phyloP scores from a whole-genome alignment of 2,888 invertebrate species.

The Eilema caniola region DNA sequence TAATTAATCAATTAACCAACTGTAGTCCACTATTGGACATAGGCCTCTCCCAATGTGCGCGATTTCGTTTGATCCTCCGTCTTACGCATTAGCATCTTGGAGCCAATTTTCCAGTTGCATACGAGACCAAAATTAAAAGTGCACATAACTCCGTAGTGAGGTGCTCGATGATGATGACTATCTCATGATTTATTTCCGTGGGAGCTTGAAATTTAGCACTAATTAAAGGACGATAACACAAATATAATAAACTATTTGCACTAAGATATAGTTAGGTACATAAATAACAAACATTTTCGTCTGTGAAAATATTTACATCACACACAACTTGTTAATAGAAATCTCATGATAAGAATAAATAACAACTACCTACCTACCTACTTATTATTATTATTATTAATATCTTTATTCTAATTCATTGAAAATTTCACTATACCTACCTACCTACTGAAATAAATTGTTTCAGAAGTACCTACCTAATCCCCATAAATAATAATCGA shows the following conservation, averaged over 20 bases:
- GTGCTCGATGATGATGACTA: too few relatives aligned
- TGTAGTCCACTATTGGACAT: too few relatives aligned
- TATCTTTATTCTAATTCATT: background rate
- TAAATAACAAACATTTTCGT: conserved; percentile 8
- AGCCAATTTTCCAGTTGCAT: too few relatives aligned
- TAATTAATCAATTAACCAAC: too few relatives aligned
- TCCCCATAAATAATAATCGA: background rate
- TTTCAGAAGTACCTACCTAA: background rate
- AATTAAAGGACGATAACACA: background rate
- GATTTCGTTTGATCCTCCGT: too few relatives aligned
- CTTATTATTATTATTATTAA: background rate
- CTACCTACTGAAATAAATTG: background rate
- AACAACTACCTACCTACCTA: background rate
- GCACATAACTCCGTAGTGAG: too few relatives aligned
- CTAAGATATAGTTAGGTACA: background rate
- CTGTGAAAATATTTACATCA: conserved; percentile 3
- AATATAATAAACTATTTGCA: background rate
- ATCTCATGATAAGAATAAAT: background rate
- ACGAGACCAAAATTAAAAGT: too few relatives aligned
- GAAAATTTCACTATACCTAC: background rate
- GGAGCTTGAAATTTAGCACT: background rate
- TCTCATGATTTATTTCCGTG: too few relatives aligned
- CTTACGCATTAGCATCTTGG: too few relatives aligned
- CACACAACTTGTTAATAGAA: background rate
- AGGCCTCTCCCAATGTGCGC: too few relatives aligned